phyloP scores from a whole-genome alignment of 2,888 invertebrate genomes.

The Limnephilus rhombicus region DNA sequence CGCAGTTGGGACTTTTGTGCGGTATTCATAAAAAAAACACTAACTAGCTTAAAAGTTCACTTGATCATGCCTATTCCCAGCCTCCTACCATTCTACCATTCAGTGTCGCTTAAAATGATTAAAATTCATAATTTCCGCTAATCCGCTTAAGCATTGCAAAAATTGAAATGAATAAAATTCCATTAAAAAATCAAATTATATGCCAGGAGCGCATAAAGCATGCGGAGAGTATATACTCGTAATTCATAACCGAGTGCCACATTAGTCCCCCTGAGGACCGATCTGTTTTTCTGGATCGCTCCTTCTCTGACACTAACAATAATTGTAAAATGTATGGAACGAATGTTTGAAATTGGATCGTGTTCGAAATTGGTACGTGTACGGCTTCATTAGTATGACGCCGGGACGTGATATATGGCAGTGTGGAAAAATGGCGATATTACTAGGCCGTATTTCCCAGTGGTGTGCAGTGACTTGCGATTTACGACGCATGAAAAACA shows the following conservation, averaged over 20 bases:
- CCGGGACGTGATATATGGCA: conserved; percentile 28
- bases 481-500: background rate
- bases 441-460: conserved; percentile 21
- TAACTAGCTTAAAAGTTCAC: too few relatives aligned
- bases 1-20: too few relatives aligned
- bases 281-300: conserved; percentile 40
- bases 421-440: conserved; percentile 16
- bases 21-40: too few relatives aligned
- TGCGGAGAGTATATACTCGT: background rate
- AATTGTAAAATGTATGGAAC: conserved; percentile 40
- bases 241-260: conserved; percentile 16
- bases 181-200: background rate
- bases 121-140: background rate
- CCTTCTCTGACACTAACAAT: conserved; percentile 27
- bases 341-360: conserved; percentile 23
- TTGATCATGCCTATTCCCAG: too few relatives aligned
- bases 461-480: background rate
- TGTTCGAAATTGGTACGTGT: conserved; percentile 34
- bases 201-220: conserved; percentile 20
- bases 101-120: background rate
- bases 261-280: conserved; percentile 20
- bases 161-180: background rate
- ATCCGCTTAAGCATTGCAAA: background rate
- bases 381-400: conserved; percentile 43
- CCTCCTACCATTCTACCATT: background rate